Evolutionary conservation across 2,797 vertebrate species (phyloP), one percentile per base, ranked within the genome.

Genomic region (Mus minutoides): DNA sequence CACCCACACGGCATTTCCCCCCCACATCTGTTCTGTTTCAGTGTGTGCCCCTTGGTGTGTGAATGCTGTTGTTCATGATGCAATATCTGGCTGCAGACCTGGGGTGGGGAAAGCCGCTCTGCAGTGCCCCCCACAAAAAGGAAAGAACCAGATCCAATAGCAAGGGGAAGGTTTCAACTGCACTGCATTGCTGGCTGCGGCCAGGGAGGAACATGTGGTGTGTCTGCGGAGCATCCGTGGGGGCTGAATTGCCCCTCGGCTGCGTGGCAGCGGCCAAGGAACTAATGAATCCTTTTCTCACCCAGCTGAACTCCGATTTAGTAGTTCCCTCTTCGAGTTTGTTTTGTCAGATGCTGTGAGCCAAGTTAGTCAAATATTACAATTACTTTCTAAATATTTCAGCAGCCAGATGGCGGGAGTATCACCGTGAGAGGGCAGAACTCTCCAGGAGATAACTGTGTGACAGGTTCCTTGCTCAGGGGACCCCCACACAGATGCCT

Each of bases 351-450:
- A 52, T 79, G 60, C 88, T 71, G 67, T 97, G 83, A 90, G 73
- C 73, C 84, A 90, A 96, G 93, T 91, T 95, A 97, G 95, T 97
- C 95, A 96, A 97, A 97, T 88, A 94, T 77, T 94, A 93, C 17
- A 1, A 95, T 93, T 93, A 84, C 77, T 97, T 93, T 95, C 95
- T 95, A 96, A 97, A 95, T 97, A 95, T 94, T 92, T 92, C 87
- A 78, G 78, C 84, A 93, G 92, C 92, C 96, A 97, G 97, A 97
- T 96, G 94, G 94, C 79, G 92, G 76, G 78, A 67, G 60, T 31
- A 54, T 69, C 54, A 10, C 54, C 34, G 46, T 73, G 91, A 95
- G 88, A 76, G 93, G 82, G 77, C 91, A 96, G 84, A 97, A 93
- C 80, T 87, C 13, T 19, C 90, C 89, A 86, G 95, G 91, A 97